phyloP scores from a whole-genome alignment of 2,113 vertebrate species.

The Lepus europaeus region DNA sequence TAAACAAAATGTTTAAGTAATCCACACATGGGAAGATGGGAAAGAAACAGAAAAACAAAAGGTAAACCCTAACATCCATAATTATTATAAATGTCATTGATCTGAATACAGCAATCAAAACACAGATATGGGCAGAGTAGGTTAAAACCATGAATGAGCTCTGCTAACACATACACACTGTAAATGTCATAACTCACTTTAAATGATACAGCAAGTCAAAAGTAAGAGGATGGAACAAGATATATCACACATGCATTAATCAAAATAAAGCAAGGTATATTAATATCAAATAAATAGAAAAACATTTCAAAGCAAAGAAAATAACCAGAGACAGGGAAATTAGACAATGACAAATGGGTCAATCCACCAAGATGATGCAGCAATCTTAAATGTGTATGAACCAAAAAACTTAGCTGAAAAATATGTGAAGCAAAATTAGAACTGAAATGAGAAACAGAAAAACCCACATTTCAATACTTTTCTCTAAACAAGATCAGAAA shows the following conservation, averaged over 20 bases:
- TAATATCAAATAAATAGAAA: neutral
- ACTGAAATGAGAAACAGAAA: conserved; percentile 45
- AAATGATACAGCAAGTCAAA: conserved; percentile 35
- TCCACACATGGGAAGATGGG: neutral
- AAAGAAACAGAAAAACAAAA: conserved; percentile 42
- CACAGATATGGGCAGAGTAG: neutral
- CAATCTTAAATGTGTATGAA: conserved; percentile 2
- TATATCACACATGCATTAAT: neutral
- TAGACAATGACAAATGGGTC: neutral
- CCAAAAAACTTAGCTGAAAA: conserved; percentile 12
- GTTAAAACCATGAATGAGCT: neutral
- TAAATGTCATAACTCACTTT: neutral
- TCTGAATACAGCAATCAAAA: conserved; percentile 42
- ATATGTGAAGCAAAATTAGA: conserved; percentile 3
- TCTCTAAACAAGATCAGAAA: conserved; percentile 32
- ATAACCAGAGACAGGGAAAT: neutral
- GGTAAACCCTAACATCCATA: neutral
- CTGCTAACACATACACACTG: too few relatives aligned
- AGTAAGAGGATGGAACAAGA: conserved; percentile 4
- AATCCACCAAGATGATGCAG: neutral
- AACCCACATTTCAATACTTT: neutral
- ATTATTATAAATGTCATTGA: neutral
- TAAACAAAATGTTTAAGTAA: conserved; percentile 30
- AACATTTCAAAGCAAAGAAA: conserved; percentile 37
- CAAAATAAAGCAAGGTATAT: neutral